Evolutionary conservation across 2,888 invertebrate species (phyloP), one percentile per base, ranked within the genome.

Genomic region (Phasia obesa): DNA sequence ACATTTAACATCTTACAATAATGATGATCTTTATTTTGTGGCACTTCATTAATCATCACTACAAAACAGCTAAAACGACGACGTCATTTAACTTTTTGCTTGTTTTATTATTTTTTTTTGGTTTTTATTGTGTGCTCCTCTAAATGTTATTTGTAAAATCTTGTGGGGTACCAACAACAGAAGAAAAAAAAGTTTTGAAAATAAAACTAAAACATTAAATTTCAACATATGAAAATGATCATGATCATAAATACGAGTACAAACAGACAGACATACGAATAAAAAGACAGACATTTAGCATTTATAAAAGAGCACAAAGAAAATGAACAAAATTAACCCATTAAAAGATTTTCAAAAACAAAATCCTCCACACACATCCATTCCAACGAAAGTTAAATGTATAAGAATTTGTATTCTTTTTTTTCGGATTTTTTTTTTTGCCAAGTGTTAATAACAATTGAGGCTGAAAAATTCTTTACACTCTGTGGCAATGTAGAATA

Each of bases 1-100:
- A 75, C 79, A 65, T 78, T 78, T 71, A 83, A 79, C 78, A 79
- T 83, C 79, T 83, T 83, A 83, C 83, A 79, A 83, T 83, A 83
- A 83, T 83, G 83, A 83, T 83, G 83, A 83, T 83, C 83, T 83
- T 83, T 83, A 83, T 87, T 85, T 87, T 87, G 87, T 89, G 90
- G 90, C 90, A 90, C 90, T 90, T 90, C 90, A 90, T 90, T 90
- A 90, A 90, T 90, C 90, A 90, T 89, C 87, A 86, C 87, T 88
- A 89, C 90, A 89, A 89, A 89, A 85, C 84, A 82, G 85, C 84
- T 84, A 79, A 83, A 83, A 83, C 79, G 83, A 83, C 83, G 78
- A 83, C 79, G 83, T 83, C 79, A 83, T 83, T 83, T 83, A 79
- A 79, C 47, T 60, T 76, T 79, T 78, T 60, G 44, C 7, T 77